These are phyloP conservation scores for Corbicula japonica DNA, from an alignment of 2,888 invertebrate genomes.

Conservation along the genomic window DNA sequence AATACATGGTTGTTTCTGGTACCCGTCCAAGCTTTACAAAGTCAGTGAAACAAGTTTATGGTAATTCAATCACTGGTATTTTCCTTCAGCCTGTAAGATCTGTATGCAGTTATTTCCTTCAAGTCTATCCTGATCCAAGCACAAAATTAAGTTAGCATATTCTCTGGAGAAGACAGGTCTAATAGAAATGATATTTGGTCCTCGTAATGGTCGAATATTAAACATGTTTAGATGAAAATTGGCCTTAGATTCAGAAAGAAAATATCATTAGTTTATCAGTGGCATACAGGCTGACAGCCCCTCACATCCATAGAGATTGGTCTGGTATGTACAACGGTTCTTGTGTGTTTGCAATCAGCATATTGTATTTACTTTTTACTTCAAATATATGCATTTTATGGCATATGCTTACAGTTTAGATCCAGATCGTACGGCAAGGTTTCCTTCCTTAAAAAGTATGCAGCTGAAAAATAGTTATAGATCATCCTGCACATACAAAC, in stretches of 20 bases:
- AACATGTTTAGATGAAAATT: constrained; percentile 29
- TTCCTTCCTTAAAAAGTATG: no score
- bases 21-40: no score
- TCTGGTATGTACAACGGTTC: not conserved
- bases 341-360: not conserved
- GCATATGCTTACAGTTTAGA: not conserved
- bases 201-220: constrained; percentile 27
- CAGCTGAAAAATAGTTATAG: no score
- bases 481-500: no score
- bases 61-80: no score
- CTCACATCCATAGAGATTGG: constrained; percentile 7
- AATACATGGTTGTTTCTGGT: no score
- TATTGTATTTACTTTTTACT: not conserved
- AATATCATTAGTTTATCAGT: constrained; percentile 19
- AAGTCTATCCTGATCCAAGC: constrained; percentile 29
- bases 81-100: no score
- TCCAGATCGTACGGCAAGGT: not conserved
- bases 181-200: constrained; percentile 29
- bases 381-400: not conserved
- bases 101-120: no score
- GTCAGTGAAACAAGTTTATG: no score
- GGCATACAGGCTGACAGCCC: constrained; percentile 3
- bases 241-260: constrained; percentile 36
- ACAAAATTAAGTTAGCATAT: constrained; percentile 32
- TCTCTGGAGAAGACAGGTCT: constrained; percentile 7